These are phyloP conservation scores for Thalassarche chlororhynchos DNA, from an alignment of 2,113 vertebrate genomes.

Conservation along the genomic window DNA sequence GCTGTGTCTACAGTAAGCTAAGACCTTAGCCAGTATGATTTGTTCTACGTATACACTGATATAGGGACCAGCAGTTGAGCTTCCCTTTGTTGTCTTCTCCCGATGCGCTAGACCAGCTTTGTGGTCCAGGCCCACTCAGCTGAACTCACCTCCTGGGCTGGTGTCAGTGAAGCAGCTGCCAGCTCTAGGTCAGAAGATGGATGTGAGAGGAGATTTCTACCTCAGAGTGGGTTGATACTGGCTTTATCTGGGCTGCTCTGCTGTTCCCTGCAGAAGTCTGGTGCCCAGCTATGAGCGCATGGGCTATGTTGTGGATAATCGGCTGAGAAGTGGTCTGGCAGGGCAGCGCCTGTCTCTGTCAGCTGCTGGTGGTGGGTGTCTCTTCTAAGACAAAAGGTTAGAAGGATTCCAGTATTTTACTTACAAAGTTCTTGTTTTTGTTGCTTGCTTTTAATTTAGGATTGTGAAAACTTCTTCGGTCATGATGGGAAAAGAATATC, in stretches of 20 bases:
- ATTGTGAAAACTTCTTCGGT: background rate
- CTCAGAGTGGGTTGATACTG: background rate
- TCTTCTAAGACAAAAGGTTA: background rate
- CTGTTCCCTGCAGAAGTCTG: background rate
- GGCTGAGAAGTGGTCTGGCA: background rate
- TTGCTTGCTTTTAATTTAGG: background rate
- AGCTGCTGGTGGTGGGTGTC: background rate
- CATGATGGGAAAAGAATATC: background rate
- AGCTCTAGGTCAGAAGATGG: background rate
- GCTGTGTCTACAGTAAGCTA: background rate
- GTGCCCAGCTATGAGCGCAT: background rate
- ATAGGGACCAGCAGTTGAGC: background rate
- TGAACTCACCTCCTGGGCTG: background rate
- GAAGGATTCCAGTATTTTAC: background rate
- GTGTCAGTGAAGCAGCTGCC: background rate
- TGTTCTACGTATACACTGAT: background rate
- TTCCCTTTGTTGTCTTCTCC: background rate
- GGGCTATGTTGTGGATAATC: background rate
- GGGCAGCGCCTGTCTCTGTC: background rate
- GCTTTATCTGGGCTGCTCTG: background rate
- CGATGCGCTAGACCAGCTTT: background rate
- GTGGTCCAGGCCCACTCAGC: accelerated
- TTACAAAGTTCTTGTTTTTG: background rate
- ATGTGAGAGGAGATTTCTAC: background rate
- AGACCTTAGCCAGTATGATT: background rate